phyloP scores from a whole-genome alignment of 92 coral and sea anemone genomes.

The Paragorgia papillata region DNA sequence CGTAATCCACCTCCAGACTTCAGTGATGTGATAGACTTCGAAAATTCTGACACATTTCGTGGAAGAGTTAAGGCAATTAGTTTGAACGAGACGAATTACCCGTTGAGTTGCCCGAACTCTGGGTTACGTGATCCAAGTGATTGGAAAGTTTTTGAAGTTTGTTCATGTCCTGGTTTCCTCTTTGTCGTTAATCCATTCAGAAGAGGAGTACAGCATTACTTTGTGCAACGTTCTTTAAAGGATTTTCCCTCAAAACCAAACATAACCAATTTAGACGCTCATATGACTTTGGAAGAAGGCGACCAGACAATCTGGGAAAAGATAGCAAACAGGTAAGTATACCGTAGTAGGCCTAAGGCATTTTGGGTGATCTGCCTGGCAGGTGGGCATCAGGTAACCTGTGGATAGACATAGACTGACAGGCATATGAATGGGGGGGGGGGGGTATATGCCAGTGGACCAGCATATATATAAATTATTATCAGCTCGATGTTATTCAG shows the following conservation, averaged over 20 bases:
- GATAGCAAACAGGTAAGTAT: constrained; percentile 33
- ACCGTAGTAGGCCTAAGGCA: too few species aligned
- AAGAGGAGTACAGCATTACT: constrained; percentile 87
- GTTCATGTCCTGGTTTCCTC: constrained; percentile 81
- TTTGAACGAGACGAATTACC: constrained; percentile 21
- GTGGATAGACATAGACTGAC: too few species aligned
- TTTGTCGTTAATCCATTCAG: constrained; percentile 88
- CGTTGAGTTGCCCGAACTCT: constrained; percentile 45
- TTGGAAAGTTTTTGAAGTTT: constrained; percentile 76
- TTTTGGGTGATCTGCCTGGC: too few species aligned
- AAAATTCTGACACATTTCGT: constrained; percentile 66
- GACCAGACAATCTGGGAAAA: constrained; percentile 77
- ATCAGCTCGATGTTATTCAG: too few species aligned
- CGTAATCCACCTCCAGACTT: constrained; percentile 95
- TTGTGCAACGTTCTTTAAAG: constrained; percentile 82
- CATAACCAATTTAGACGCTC: constrained; percentile 80
- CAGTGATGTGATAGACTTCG: constrained; percentile 86
- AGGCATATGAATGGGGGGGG: too few species aligned
- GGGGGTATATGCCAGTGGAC: too few species aligned
- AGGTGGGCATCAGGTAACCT: too few species aligned
- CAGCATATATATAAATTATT: too few species aligned
- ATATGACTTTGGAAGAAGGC: constrained; percentile 42
- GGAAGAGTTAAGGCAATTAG: constrained; percentile 57
- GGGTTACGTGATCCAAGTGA: constrained; percentile 75
- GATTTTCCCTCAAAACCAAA: constrained; percentile 93